Base-by-base conservation (phyloP, 2,888 invertebrate genomes). In the Junonia oenone region DNA sequence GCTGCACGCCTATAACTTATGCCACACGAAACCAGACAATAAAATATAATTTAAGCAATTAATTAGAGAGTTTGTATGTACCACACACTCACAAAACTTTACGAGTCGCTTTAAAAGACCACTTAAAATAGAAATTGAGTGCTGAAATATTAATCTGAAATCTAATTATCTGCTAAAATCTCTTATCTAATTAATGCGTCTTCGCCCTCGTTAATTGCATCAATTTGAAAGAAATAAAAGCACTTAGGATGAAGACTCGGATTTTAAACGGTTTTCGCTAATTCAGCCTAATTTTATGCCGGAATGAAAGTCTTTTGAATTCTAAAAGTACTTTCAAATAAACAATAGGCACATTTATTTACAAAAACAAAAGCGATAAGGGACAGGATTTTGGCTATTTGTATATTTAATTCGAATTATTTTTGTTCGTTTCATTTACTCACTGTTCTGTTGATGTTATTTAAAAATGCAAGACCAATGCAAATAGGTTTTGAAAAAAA, bases 21-120 rank as follows among this genome's bases (percentile, higher is more conserved):
- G 51, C 47, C 55, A 45, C 14, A 29, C 33, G 4, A 15, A 15
- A 54, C 31, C 50, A 48, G 45, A 45, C 51, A 46, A 52, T 59
- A 55, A 59, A 59, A 57, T 46, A 40, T 47, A 49, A 47, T 50
- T 51, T 45, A 37, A 55, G 52, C 55, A 62, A 59, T 59, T 62
- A 59, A 37, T 51, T 38, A 45, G 50, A 38, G 19, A 19, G 38
- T 19, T 40, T 19, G 19, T 17, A 15, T 38, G 15, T 38, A 35
- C 15, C 37, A 37, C 37, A 15, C 9, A 37, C 13, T 33, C 48
- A 9, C 37, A 27, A 49, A 49, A 26, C 22, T 19, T 47, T 22
- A 27, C n/a, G 15, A 38, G 38, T 27, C 27, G 13, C 27, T 17
- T 38, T 14, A 33, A 50, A 13, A 27, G 26, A 27, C 48, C 49